Conservation (phyloP, 2,888 invertebrate species). For the Adelognathus sp. region DNA sequence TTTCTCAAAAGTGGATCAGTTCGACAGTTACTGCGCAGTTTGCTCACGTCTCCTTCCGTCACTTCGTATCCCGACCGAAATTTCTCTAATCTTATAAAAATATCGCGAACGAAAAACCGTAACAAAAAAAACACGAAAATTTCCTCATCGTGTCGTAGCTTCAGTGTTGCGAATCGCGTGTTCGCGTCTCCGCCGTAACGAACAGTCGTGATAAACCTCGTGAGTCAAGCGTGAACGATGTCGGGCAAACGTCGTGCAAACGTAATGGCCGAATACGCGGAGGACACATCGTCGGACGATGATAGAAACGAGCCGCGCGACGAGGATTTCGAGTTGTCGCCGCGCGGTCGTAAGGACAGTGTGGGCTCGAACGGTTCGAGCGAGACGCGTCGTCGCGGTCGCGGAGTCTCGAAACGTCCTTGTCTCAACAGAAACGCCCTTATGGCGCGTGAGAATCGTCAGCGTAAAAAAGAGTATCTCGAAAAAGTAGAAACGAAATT, state of each 20-base stretch:
- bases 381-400: constrained; percentile 63
- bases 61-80: background rate
- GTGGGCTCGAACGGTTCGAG: constrained; percentile 2
- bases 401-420: constrained; percentile 76
- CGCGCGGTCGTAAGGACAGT: constrained; percentile 21
- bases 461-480: constrained; percentile 84
- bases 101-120: background rate
- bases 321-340: constrained; percentile 23
- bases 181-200: too few relatives aligned
- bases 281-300: constrained; percentile 41
- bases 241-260: constrained; percentile 51
- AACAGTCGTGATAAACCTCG: too few relatives aligned
- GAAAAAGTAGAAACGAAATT: constrained; percentile 83
- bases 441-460: constrained; percentile 85
- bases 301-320: constrained; percentile 34
- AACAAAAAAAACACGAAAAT: background rate
- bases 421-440: constrained; percentile 84
- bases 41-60: background rate
- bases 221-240: constrained; percentile 37
- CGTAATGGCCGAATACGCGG: constrained; percentile 12
- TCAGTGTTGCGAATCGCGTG: too few relatives aligned
- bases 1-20: background rate
- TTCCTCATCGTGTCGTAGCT: too few relatives aligned
- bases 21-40: background rate
- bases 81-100: too few relatives aligned